These are phyloP conservation scores for Nasonia longicornis DNA, from an alignment of 1,140 invertebrate species.

Conservation along the genomic window DNA sequence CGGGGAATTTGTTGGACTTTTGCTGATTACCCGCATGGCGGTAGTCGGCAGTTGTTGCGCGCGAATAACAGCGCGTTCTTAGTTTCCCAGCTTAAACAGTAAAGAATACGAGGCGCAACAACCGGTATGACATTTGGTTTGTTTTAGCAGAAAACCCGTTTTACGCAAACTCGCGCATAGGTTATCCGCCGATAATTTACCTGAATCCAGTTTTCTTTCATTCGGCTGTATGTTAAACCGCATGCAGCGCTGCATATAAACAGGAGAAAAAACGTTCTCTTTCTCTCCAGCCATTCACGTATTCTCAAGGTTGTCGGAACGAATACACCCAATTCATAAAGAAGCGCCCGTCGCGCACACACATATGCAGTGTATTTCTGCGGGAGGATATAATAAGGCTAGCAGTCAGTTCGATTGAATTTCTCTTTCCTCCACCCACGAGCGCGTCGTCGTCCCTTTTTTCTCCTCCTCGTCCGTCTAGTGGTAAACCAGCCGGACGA, in stretches of 20 bases:
- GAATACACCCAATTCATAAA: not conserved
- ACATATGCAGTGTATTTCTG: not conserved
- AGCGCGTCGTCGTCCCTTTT: not conserved
- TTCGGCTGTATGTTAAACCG: not conserved
- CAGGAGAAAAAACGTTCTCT: not conserved
- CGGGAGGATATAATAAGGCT: not conserved
- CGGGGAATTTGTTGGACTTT: no score
- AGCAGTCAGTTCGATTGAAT: constrained; percentile 12
- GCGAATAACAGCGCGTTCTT: not conserved
- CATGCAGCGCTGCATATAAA: not conserved
- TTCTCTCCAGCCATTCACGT: not conserved
- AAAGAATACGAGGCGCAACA: not conserved
- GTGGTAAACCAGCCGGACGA: constrained; percentile 15
- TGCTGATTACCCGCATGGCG: not conserved
- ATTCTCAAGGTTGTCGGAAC: not conserved
- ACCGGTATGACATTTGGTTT: not conserved
- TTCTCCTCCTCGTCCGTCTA: constrained; percentile 1
- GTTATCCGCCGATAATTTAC: not conserved
- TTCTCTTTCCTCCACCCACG: constrained; percentile 1
- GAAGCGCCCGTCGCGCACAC: not conserved
- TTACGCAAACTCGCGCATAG: no score
- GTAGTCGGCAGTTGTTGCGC: not conserved
- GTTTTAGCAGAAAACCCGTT: not conserved
- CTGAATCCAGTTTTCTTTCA: not conserved
- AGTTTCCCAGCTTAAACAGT: not conserved